Evolutionary conservation across 2,797 vertebrate genomes (phyloP), one percentile per base, ranked within the genome.

Genomic region (Phoxinus dragarum): DNA sequence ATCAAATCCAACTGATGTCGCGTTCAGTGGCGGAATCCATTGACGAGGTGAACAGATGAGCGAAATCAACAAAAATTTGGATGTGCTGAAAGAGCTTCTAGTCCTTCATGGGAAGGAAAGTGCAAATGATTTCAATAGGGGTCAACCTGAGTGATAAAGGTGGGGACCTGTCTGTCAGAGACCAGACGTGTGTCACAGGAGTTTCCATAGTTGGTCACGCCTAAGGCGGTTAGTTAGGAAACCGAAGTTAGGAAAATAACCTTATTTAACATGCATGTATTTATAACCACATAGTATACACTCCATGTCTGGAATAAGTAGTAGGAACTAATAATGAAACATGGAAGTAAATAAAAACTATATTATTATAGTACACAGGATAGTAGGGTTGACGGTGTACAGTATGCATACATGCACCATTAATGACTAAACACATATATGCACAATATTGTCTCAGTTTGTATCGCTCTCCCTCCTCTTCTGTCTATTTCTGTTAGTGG

Each of bases 401-500:
- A 44, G n/a, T 66, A 67, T 67, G 3, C 34, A 23, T 14, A 21
- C 5, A 64, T 44, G 40, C 59, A 80, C 16, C n/a, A 80, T 11
- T 47, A 31, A 67, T 64, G 77, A 67, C 61, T 49, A 44, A 79
- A 64, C 16, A 66, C 40, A 64, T 64, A 31, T 31, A 44, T 64
- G 19, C 11, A 34, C 42, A 80, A 68, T 68, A 49, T 73, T 73
- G 81, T 19, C 52, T 34, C 38, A 31, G 14, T 61, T 84, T 77
- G 19, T 69, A 40, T 71, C n/a, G 44, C 67, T 54, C 49, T 73
- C 61, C 6, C 52, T 68, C 67, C 66, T 73, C 34, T 49, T 73
- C 27, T 23, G 36, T 54, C 76, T 82, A 21, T 77, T 54, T 83
- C 38, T 79, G 67, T 79, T 52, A 40, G 21, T 76, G 42, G 54